These are phyloP conservation scores for Sinocyclocheilus anophthalmus DNA, from an alignment of 2,113 vertebrate species.

Conservation along the genomic window DNA sequence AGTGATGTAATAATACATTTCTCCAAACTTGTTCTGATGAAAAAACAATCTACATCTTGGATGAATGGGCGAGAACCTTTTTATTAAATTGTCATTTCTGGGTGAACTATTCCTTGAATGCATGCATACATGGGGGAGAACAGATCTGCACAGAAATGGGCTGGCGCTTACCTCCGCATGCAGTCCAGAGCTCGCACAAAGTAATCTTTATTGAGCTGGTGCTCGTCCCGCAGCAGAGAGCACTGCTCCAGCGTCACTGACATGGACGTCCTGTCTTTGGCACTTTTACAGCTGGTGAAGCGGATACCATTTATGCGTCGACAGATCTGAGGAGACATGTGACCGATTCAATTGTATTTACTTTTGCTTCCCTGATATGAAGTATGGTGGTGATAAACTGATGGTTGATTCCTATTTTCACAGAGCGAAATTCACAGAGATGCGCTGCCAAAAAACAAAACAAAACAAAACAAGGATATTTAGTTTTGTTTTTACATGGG, in stretches of 20 bases:
- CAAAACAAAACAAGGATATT: too few relatives aligned
- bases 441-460: too few relatives aligned
- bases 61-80: too few relatives aligned
- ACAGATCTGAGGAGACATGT: constrained; percentile 82
- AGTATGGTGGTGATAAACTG: too few relatives aligned
- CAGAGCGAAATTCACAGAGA: too few relatives aligned
- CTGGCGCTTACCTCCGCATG: constrained; percentile 88
- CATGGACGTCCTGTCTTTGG: constrained; percentile 99
- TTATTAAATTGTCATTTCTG: too few relatives aligned
- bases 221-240: constrained; percentile 90
- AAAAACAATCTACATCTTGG: too few relatives aligned
- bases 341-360: neutral
- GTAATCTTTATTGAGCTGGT: constrained; percentile 94
- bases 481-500: too few relatives aligned
- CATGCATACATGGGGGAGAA: neutral
- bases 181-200: constrained; percentile 92
- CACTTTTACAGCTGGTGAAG: constrained; percentile 99
- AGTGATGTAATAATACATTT: too few relatives aligned
- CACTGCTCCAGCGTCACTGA: constrained; percentile 97
- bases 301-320: constrained; percentile 94
- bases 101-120: too few relatives aligned
- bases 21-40: too few relatives aligned
- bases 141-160: neutral
- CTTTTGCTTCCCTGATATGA: neutral
- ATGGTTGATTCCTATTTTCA: too few relatives aligned